Evolutionary conservation across 2,888 invertebrate species (phyloP).

Genomic region (Phlogophora meticulosa): DNA sequence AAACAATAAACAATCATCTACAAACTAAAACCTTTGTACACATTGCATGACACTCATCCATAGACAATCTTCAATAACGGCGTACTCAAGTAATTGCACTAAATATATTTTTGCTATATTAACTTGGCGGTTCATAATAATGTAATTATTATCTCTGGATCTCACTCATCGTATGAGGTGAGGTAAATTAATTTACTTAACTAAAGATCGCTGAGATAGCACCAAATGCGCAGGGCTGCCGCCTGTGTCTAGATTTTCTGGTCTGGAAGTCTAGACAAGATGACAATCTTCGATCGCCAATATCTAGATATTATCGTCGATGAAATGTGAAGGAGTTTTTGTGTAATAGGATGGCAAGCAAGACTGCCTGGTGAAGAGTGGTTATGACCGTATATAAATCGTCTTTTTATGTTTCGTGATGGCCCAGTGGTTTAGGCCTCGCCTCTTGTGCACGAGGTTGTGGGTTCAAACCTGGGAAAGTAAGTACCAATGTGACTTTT

Average conservation of each 20-base stretch:
- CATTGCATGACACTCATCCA: slow-evolving; percentile 1
- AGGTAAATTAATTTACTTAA: slow-evolving; percentile 67
- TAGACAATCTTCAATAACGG: slow-evolving; percentile 15
- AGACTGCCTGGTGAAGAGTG: slow-evolving; percentile 10
- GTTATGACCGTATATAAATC: not conserved
- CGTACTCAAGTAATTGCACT: slow-evolving; percentile 28
- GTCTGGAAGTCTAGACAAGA: slow-evolving; percentile 27
- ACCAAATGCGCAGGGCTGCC: slow-evolving; percentile 51
- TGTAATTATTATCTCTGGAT: slow-evolving; percentile 63
- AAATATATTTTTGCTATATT: slow-evolving; percentile 58
- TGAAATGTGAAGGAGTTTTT: slow-evolving; percentile 17
- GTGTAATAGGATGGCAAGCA: slow-evolving; percentile 11
- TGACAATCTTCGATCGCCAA: slow-evolving; percentile 22
- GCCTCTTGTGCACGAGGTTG: too few relatives aligned
- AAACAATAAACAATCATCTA: too few relatives aligned
- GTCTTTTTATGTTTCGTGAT: too few relatives aligned
- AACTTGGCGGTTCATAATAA: slow-evolving; percentile 57
- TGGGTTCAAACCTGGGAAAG: too few relatives aligned
- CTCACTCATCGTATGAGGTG: slow-evolving; percentile 58
- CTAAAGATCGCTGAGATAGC: slow-evolving; percentile 62
- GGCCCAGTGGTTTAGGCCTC: too few relatives aligned
- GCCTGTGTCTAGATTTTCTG: slow-evolving; percentile 22
- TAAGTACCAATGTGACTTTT: too few relatives aligned
- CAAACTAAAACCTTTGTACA: slow-evolving; percentile 1
- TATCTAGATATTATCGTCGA: slow-evolving; percentile 6